Conservation (phyloP, 1,140 invertebrate genomes). For the Drosophila neocordata region DNA sequence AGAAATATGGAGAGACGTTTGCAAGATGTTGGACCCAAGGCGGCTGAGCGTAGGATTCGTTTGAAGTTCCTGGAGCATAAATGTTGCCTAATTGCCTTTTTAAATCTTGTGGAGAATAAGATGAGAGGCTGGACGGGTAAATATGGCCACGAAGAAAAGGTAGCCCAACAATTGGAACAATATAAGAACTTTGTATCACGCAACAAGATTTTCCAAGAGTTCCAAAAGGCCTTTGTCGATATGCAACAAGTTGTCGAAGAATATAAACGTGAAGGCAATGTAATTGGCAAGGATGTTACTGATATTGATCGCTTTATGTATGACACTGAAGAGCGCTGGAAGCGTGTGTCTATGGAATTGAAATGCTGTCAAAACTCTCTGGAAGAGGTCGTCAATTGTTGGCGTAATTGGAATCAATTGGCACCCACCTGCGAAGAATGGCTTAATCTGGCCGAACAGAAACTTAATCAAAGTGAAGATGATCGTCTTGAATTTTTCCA, state of each 20-base stretch:
- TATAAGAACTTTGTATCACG: slow-evolving; percentile 95
- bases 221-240: slow-evolving; percentile 95
- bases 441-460: slow-evolving; percentile 91
- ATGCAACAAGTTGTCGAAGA: slow-evolving; percentile 96
- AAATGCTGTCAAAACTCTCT: slow-evolving; percentile 94
- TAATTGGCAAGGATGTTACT: slow-evolving; percentile 89
- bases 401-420: slow-evolving; percentile 91
- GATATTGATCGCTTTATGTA: slow-evolving; percentile 93
- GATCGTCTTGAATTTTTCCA: slow-evolving; percentile 94
- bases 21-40: slow-evolving; percentile 87
- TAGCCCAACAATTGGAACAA: slow-evolving; percentile 92
- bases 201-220: slow-evolving; percentile 96
- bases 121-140: slow-evolving; percentile 94
- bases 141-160: slow-evolving; percentile 92
- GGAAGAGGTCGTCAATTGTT: slow-evolving; percentile 94
- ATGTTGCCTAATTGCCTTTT: slow-evolving; percentile 95
- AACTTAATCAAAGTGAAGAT: slow-evolving; percentile 90
- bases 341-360: slow-evolving; percentile 93
- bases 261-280: slow-evolving; percentile 93
- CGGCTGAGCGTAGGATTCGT: slow-evolving; percentile 89
- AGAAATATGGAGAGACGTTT: slow-evolving; percentile 91
- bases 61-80: slow-evolving; percentile 96
- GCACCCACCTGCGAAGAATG: slow-evolving; percentile 90
- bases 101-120: slow-evolving; percentile 94
- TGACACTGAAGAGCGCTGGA: slow-evolving; percentile 94